Evolutionary conservation across 2,888 invertebrate species (phyloP), one percentile per base, ranked within the genome.

Genomic region (Rhodophaea formosa): DNA sequence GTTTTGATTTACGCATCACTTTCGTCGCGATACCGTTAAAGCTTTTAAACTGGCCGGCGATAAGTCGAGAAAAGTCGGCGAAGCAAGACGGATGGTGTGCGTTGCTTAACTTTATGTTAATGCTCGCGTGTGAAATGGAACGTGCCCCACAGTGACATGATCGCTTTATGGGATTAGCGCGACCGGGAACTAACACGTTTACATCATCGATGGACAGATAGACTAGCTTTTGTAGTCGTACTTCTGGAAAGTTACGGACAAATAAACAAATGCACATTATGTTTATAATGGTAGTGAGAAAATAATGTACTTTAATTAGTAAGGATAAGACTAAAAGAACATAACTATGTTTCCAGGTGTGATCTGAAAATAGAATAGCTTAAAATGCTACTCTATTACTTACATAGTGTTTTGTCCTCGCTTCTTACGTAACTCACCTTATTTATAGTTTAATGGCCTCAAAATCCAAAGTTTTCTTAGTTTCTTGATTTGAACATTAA

Each of bases 1-100:
- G 66, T 72, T 83, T 82, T 84, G 82, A 86, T 86, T 86, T 81
- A 85, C 81, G 80, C 77, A 74, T 86, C 85, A 86, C 86, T 88
- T 88, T 88, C 86, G 72, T 80, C 77, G 72, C 68, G 64, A 74
- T 83, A 87, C 88, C 88, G 88, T 87, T 88, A 88, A 79, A 74
- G 75, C 79, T 85, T 79, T 86, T 77, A 82, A 85, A 81, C 75
- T 72, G 78, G 75, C 74, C 74, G 69, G 65, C 69, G 80, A 80
- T 83, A 82, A 76, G 72, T 70, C 68, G 67, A 79, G 77, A 80
- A 82, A 85, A 86, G 84, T 84, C 79, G 79, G 76, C 75, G 79
- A 77, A 80, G 80, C 74, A 82, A 82, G 84, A 86, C 77, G 74
- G 75, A 84, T 84, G 81, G 79, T 69, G 66, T 62, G 62, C 66